phyloP scores from a whole-genome alignment of 2,888 invertebrate species.

The Latrodectus hesperus region DNA sequence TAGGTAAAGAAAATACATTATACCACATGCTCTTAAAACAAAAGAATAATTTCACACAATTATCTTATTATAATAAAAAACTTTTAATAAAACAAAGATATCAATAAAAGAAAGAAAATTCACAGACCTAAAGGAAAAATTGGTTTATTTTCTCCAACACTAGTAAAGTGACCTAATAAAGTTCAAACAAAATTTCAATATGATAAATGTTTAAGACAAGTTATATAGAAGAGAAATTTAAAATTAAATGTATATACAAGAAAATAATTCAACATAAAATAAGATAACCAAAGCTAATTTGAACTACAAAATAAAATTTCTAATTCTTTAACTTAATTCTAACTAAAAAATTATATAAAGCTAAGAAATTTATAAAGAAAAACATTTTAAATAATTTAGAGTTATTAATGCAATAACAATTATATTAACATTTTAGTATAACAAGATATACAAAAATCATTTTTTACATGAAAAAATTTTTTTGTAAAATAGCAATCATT shows the following conservation, averaged over 20 bases:
- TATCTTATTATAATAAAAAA: not conserved
- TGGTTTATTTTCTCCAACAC: constrained; percentile 47
- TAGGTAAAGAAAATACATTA: not conserved
- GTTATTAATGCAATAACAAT: too few species aligned
- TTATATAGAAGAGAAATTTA: not conserved
- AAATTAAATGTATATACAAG: not conserved
- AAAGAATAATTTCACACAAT: not conserved
- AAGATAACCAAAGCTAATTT: not conserved
- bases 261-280: not conserved
- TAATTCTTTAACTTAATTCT: too few species aligned
- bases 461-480: too few species aligned
- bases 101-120: constrained; percentile 45
- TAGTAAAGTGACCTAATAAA: constrained; percentile 64
- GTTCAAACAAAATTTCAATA: constrained; percentile 27
- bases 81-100: not conserved
- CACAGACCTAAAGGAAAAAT: constrained; percentile 65
- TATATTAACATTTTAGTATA: too few species aligned
- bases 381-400: too few species aligned
- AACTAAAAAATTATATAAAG: too few species aligned
- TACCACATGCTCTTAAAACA: too few species aligned
- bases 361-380: too few species aligned
- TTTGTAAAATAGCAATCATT: too few species aligned
- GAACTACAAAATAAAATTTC: not conserved
- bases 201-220: not conserved
- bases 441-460: too few species aligned